Evolutionary conservation across 2,797 vertebrate genomes (phyloP).

Genomic region (Micromesistius poutassou): DNA sequence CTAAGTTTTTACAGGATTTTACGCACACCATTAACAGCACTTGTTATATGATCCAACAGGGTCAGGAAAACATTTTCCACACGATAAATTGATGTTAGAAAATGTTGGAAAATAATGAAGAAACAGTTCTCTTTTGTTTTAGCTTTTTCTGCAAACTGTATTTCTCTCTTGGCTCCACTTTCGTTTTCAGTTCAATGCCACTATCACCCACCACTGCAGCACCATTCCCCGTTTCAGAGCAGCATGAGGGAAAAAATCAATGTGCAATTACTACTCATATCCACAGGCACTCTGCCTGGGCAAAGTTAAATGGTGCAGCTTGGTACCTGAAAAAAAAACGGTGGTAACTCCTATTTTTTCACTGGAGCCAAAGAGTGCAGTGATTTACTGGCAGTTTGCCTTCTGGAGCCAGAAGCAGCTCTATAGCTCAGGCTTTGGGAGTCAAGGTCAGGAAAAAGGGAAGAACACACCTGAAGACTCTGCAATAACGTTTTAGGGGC

Average conservation of each 20-base stretch:
- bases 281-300: neutral
- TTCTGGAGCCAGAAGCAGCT: neutral
- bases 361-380: neutral
- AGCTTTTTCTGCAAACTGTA: neutral
- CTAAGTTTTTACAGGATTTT: neutral
- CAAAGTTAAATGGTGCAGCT: neutral
- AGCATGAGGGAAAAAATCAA: slow-evolving; percentile 2
- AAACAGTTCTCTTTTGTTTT: no score
- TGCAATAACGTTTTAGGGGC: neutral
- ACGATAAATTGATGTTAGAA: no score
- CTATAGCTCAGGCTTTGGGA: neutral
- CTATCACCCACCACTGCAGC: neutral
- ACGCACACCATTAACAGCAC: neutral
- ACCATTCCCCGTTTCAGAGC: neutral
- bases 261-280: neutral
- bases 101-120: no score
- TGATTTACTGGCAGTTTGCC: neutral
- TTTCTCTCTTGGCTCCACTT: neutral
- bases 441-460: neutral
- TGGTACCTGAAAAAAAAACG: neutral
- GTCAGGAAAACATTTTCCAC: neutral
- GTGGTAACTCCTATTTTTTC: neutral
- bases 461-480: neutral
- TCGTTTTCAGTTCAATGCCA: neutral
- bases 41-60: neutral